A percentile compares a stretch with the other conserved stretches of the same genome.
These are phyloP conservation scores for Plestiodon gilberti DNA, from an alignment of 2,113 vertebrate genomes.

Conservation along the genomic window DNA sequence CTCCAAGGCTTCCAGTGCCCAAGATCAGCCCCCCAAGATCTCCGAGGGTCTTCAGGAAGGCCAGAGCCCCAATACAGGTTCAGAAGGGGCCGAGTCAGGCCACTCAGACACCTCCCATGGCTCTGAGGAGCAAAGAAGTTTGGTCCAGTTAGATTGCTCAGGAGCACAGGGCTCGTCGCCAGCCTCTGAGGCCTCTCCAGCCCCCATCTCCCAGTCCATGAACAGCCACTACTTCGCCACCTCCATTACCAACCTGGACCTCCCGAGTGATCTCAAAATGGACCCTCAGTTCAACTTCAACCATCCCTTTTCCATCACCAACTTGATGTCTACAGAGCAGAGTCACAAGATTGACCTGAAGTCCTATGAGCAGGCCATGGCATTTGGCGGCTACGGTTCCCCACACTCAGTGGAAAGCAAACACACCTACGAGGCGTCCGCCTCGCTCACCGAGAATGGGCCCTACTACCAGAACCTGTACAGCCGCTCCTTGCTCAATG, in stretches of 20 bases:
- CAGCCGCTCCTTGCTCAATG: constrained; percentile 88
- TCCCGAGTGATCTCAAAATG: constrained; percentile 87
- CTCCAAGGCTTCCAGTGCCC: constrained; percentile 37
- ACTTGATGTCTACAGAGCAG: constrained; percentile 90
- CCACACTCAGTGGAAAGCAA: constrained; percentile 76
- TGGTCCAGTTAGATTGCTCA: constrained; percentile 77
- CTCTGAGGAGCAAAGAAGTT: constrained; percentile 72
- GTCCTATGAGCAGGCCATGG: constrained; percentile 85
- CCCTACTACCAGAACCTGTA: constrained; percentile 90
- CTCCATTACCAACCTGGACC: constrained; percentile 85
- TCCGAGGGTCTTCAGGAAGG: constrained; percentile 70
- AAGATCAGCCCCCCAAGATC: constrained; percentile 70
- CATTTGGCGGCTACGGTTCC: constrained; percentile 78
- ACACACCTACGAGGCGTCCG: constrained; percentile 79
- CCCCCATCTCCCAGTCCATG: constrained; percentile 77
- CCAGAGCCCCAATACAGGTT: constrained; percentile 73
- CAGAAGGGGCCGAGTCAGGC: constrained; percentile 79
- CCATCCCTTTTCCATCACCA: constrained; percentile 91
- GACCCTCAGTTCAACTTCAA: constrained; percentile 93
- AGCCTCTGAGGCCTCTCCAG: constrained; percentile 72
- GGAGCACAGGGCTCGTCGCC: constrained; percentile 73
- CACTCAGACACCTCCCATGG: constrained; percentile 83
- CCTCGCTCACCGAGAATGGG: constrained; percentile 80
- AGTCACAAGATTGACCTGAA: constrained; percentile 83
- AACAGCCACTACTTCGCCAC: constrained; percentile 77